These are phyloP conservation scores for Telmatherina bonti DNA, from an alignment of 2,797 vertebrate species.

Conservation along the genomic window DNA sequence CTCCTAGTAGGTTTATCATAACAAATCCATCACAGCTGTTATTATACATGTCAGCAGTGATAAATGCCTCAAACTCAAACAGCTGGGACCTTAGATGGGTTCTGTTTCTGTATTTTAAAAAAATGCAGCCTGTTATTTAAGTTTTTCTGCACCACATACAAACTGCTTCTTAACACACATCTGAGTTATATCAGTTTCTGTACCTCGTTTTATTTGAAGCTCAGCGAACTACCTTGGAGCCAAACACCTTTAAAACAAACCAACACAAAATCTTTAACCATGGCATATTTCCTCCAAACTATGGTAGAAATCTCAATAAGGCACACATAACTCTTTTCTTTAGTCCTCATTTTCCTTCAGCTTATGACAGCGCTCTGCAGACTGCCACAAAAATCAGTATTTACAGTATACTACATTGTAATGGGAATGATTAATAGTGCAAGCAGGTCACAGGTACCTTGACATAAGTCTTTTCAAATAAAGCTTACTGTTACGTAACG, in stretches of 20 bases:
- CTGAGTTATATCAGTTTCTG: not conserved
- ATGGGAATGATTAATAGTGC: constrained; percentile 54
- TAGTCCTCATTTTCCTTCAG: constrained; percentile 3
- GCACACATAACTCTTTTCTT: constrained; percentile 62
- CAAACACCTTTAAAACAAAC: constrained; percentile 33
- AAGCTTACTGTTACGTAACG: constrained; percentile 55
- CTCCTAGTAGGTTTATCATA: constrained; percentile 22
- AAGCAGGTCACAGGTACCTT: constrained; percentile 46
- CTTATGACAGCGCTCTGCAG: constrained; percentile 25
- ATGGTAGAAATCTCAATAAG: constrained; percentile 74
- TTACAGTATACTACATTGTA: constrained; percentile 44
- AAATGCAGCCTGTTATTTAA: not conserved
- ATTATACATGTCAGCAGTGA: constrained; percentile 47
- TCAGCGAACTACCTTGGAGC: constrained; percentile 15
- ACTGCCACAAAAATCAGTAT: constrained; percentile 29
- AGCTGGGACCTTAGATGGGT: constrained; percentile 8
- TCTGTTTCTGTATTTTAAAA: not conserved
- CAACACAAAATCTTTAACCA: constrained; percentile 37
- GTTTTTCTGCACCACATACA: not conserved
- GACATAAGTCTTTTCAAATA: constrained; percentile 50
- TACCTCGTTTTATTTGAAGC: constrained; percentile 3
- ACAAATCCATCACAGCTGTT: constrained; percentile 16
- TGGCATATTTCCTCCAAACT: constrained; percentile 48
- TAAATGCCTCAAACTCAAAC: constrained; percentile 15
- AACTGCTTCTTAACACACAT: not conserved